These are phyloP conservation scores for Agrypnia vestita DNA, from an alignment of 1,140 invertebrate species.

Conservation along the genomic window DNA sequence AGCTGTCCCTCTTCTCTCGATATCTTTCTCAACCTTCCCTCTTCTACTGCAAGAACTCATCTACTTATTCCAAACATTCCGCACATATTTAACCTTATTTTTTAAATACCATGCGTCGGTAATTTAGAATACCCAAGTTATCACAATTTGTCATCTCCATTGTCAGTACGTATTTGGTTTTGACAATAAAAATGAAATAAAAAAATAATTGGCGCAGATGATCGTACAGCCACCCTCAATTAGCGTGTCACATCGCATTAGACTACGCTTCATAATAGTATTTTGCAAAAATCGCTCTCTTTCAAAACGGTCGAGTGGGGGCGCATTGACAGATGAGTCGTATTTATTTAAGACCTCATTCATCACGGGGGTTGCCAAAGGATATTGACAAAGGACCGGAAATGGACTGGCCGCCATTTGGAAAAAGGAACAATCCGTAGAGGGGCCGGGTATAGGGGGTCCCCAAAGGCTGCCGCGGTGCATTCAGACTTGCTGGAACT, in stretches of 20 bases:
- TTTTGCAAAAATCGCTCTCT: conserved; percentile 2
- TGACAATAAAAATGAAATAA: conserved; percentile 24
- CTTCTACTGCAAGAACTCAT: too few relatives aligned
- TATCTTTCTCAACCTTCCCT: too few relatives aligned
- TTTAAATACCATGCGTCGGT: too few relatives aligned
- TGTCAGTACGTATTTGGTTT: not conserved
- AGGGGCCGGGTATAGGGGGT: not conserved
- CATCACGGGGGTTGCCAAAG: conserved; percentile 17
- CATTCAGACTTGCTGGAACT: not conserved
- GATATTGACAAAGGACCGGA: conserved; percentile 42
- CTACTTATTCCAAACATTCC: too few relatives aligned
- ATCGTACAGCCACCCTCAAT: not conserved
- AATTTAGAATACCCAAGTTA: too few relatives aligned
- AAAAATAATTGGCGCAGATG: conserved; percentile 13
- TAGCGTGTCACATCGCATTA: not conserved
- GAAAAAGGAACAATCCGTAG: conserved; percentile 10
- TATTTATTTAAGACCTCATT: conserved; percentile 31
- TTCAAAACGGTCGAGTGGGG: conserved; percentile 6
- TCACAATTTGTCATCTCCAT: too few relatives aligned
- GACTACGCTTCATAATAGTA: conserved; percentile 15
- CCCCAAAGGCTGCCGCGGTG: conserved; percentile 10
- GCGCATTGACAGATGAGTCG: conserved; percentile 29
- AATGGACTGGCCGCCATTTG: conserved; percentile 27
- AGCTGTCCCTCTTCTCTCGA: too few relatives aligned
- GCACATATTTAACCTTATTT: too few relatives aligned